Conservation (phyloP, 2,113 vertebrate species). For the Cynocephalus volans region DNA sequence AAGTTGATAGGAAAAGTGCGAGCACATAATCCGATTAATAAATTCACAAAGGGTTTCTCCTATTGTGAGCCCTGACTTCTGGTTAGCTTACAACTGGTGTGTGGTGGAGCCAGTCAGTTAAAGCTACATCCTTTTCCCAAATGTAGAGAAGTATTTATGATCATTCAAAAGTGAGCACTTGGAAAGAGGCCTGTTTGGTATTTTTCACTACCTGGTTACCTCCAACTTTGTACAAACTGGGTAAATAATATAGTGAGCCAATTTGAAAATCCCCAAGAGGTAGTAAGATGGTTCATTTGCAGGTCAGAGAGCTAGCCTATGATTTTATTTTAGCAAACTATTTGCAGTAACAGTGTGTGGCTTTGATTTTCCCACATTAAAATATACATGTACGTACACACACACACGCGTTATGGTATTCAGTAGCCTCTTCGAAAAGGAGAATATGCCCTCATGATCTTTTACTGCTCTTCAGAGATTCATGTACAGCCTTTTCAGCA, state of each 20-base stretch:
- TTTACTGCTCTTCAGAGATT: neutral
- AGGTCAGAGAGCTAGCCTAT: neutral
- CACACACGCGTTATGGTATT: neutral
- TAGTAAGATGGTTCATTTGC: neutral
- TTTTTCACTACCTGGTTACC: neutral
- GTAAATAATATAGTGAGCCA: neutral
- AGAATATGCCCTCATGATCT: neutral
- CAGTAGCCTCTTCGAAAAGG: neutral
- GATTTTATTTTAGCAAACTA: conserved; percentile 12
- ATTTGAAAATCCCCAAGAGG: neutral
- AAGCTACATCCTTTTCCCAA: neutral
- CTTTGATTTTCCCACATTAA: neutral
- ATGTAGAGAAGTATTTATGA: neutral
- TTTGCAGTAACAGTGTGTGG: neutral
- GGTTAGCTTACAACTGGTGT: neutral
- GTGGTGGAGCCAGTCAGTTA: neutral
- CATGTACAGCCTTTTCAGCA: neutral
- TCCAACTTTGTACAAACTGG: neutral
- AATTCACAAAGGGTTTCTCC: neutral
- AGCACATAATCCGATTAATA: neutral
- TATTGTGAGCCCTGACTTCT: neutral
- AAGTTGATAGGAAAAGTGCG: neutral
- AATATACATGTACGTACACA: neutral
- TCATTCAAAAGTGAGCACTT: neutral
- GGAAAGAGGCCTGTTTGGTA: neutral